phyloP scores from a whole-genome alignment of 2,888 invertebrate genomes.

The Cheilosia scutellata region DNA sequence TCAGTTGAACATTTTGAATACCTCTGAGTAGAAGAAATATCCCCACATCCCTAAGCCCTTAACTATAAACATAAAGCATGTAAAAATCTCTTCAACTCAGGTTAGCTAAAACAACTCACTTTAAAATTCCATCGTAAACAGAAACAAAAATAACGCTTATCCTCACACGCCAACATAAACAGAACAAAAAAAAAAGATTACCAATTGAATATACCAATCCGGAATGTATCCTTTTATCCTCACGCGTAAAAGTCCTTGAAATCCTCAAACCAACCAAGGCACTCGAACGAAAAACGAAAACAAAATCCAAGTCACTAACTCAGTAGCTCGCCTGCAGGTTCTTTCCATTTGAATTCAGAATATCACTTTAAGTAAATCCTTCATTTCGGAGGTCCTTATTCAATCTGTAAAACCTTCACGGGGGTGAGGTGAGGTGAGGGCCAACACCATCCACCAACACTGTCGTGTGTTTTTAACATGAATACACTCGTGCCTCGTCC shows the following conservation, averaged over 20 bases:
- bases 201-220: conserved; percentile 66
- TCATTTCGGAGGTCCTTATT: conserved; percentile 72
- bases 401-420: conserved; percentile 51
- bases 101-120: conserved; percentile 6
- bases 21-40: neutral
- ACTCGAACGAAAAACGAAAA: conserved; percentile 17
- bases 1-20: neutral
- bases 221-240: conserved; percentile 48
- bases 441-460: neutral
- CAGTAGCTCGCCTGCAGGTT: conserved; percentile 22
- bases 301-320: conserved; percentile 51
- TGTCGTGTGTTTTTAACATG: conserved; percentile 45
- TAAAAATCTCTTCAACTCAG: conserved; percentile 2
- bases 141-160: conserved; percentile 5
- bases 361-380: conserved; percentile 74
- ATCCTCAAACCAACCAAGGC: conserved; percentile 20
- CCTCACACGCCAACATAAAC: neutral
- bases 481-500: conserved; percentile 8
- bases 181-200: conserved; percentile 20
- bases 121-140: conserved; percentile 22
- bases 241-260: conserved; percentile 54
- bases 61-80: conserved; percentile 2
- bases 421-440: neutral
- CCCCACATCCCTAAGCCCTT: neutral
- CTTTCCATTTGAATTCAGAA: conserved; percentile 62